These are phyloP conservation scores for Chondrilla cf. caribensis DNA, from an alignment of 37 sponge, comb jelly and placozoan species.

Conservation along the genomic window DNA sequence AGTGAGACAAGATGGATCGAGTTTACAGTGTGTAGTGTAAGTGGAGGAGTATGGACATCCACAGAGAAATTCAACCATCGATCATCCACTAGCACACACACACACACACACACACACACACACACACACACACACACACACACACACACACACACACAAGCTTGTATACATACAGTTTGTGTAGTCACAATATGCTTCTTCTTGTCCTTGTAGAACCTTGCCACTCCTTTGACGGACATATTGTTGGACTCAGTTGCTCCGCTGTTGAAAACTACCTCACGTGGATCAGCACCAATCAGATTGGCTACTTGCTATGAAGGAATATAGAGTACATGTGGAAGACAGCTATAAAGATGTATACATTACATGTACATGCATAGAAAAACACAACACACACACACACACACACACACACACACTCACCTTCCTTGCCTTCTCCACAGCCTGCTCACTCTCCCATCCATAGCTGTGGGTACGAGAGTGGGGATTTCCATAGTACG, in stretches of 20 bases:
- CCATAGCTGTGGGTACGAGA: conserved; percentile 97
- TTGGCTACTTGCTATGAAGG: conserved; percentile 80
- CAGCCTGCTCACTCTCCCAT: conserved; percentile 97
- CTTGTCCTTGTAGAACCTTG: conserved; percentile 85
- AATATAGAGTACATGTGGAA: no score
- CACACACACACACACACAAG: no score
- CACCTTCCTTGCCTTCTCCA: conserved; percentile 93
- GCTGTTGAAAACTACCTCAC: conserved; percentile 94
- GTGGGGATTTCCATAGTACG: conserved; percentile 97
- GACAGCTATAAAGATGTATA: no score
- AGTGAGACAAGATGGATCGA: no score
- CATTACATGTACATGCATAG: no score
- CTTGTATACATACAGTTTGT: conserved; percentile 46
- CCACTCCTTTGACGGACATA: conserved; percentile 90
- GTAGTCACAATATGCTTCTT: conserved; percentile 96
- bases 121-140: no score
- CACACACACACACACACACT: conserved; percentile 11
- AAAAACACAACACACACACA: no score
- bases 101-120: no score
- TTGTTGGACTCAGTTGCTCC: conserved; percentile 99
- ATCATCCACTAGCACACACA: no score
- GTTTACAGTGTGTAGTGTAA: no score
- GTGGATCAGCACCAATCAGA: conserved; percentile 89
- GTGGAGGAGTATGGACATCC: no score
- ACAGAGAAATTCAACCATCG: not conserved